These are phyloP conservation scores for Drosophila heteroneura DNA, from an alignment of 2,888 invertebrate species.

Conservation along the genomic window DNA sequence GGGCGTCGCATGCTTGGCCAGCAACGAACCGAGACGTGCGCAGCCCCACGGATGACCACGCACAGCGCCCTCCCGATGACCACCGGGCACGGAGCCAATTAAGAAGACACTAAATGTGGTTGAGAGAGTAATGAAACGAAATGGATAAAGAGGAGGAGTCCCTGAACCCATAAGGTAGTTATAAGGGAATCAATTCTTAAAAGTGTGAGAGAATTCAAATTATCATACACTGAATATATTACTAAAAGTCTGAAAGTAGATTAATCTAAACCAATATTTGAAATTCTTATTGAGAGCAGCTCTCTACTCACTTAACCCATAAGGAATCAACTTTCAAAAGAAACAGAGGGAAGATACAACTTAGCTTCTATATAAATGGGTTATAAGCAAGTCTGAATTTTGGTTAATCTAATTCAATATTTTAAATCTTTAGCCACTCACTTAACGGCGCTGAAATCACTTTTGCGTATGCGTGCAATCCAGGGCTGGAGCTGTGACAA, in stretches of 20 bases:
- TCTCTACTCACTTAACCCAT: no score
- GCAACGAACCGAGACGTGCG: conserved; percentile 87
- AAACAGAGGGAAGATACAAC: no score
- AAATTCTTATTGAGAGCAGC: no score
- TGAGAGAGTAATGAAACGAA: background rate
- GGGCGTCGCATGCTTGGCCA: conserved; percentile 89
- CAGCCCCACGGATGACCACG: conserved; percentile 88
- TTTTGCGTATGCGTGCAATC: conserved; percentile 89
- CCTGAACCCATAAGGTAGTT: background rate
- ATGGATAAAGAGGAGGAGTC: background rate
- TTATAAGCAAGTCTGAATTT: background rate
- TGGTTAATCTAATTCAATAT: background rate
- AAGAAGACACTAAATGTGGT: conserved; percentile 91
- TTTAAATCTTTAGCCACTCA: conserved; percentile 83
- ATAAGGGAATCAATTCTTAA: background rate
- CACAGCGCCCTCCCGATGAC: conserved; percentile 87
- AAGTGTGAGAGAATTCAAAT: no score
- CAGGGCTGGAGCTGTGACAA: conserved; percentile 89
- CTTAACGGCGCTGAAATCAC: conserved; percentile 94
- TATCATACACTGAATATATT: no score
- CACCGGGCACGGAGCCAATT: conserved; percentile 94
- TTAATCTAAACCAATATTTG: no score
- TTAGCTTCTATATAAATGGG: background rate
- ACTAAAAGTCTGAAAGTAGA: no score
- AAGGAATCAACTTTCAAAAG: no score